Conservation (phyloP, 2,113 vertebrate genomes). For the Gopherus evgoodei region DNA sequence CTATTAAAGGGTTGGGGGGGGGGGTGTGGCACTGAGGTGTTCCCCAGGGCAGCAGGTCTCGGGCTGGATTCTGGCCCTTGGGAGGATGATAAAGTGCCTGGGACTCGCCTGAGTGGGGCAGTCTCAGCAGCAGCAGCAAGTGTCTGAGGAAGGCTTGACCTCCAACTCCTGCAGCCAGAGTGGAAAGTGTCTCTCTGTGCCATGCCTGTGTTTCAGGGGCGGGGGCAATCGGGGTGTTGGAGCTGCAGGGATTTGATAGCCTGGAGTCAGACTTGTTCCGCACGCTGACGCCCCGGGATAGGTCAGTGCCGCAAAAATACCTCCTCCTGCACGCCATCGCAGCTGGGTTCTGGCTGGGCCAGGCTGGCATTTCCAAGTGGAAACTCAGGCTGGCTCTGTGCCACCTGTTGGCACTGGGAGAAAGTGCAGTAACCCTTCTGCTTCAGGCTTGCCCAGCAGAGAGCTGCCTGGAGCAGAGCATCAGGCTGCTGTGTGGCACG, state of each 20-base stretch:
- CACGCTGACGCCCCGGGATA: background rate
- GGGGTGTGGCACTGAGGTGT: no score
- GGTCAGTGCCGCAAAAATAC: fast-evolving
- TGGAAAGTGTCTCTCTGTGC: background rate
- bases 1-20: no score
- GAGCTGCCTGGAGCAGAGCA: background rate
- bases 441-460: background rate
- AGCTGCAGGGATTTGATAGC: background rate
- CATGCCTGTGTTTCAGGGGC: background rate
- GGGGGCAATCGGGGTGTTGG: background rate
- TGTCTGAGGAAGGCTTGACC: fast-evolving
- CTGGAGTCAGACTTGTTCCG: background rate
- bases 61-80: no score
- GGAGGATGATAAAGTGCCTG: background rate
- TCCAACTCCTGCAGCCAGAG: background rate
- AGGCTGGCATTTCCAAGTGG: background rate
- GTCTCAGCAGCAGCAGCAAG: background rate
- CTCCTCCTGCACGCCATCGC: fast-evolving
- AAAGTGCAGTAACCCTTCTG: background rate
- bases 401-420: background rate
- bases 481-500: background rate
- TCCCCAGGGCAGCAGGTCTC: no score
- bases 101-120: background rate
- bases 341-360: background rate
- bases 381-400: background rate